Evolutionary conservation across 1,140 invertebrate genomes (phyloP).

Genomic region (Aphidius gifuensis): DNA sequence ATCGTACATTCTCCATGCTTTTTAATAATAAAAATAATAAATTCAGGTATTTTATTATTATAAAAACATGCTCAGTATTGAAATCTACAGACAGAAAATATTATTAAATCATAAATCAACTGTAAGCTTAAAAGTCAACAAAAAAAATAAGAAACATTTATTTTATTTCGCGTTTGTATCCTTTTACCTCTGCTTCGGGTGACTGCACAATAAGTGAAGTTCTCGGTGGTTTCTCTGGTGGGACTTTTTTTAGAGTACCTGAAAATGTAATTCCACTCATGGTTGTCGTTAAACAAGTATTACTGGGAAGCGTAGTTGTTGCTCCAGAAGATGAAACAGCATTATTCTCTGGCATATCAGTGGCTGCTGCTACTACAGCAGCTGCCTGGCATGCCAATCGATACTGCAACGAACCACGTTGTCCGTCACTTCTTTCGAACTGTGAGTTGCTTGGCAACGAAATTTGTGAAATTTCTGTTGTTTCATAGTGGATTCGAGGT

Average conservation of each 20-base stretch:
- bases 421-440: constrained; percentile 43
- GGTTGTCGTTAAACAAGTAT: constrained; percentile 3
- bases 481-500: constrained; percentile 39
- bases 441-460: constrained; percentile 44
- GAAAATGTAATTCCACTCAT: constrained; percentile 35
- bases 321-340: constrained; percentile 25
- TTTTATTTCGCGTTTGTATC: too few species aligned
- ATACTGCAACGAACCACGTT: constrained; percentile 41
- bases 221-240: constrained; percentile 53
- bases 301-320: constrained; percentile 18
- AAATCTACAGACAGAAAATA: too few species aligned
- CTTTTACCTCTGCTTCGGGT: constrained; percentile 51
- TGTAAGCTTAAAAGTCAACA: too few species aligned
- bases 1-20: too few species aligned
- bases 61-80: too few species aligned
- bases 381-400: constrained; percentile 39
- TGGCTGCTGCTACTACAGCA: neutral
- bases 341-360: constrained; percentile 38
- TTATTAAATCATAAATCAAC: too few species aligned
- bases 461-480: constrained; percentile 41
- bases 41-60: too few species aligned
- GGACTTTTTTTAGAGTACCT: constrained; percentile 51
- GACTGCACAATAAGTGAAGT: constrained; percentile 51
- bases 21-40: too few species aligned
- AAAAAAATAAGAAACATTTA: too few species aligned